Base-by-base conservation (phyloP, 1,140 invertebrate species). In the Tenebrio molitor region DNA sequence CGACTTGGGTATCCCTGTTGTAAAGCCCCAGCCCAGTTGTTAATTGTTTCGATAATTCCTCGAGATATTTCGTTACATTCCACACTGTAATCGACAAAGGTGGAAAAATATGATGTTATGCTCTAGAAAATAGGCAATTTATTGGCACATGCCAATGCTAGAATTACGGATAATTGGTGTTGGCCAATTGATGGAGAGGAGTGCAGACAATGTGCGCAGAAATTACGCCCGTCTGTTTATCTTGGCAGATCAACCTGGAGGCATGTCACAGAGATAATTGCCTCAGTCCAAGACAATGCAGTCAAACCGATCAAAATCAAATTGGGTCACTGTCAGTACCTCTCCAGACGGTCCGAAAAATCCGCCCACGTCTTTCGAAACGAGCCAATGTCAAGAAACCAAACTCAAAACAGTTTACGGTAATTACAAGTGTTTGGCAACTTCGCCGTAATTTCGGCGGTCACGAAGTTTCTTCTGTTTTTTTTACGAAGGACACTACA, bases 321-420 rank as follows among this genome's bases (percentile, higher is more conserved):
- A 50, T 16, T 4, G 19, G 44, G 44, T 50, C 44, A 50, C 44
- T 50, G 44, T 50, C 44, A 50, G 17, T 50, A 50, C n/a, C 44
- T 50, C 44, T 21, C 2, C 16, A 10, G 19, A 10, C 4, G 16
- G n/a, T 19, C n/a, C 2, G 21, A 50, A 29, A 25, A n/a, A 16
- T 29, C 50, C 50, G 23, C 50, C 50, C 14, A 25, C 50, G 12
- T 58, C 50, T 58, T 58, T 58, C 50, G 50, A 58, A 58, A 58
- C 15, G 29, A 14, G 10, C 44, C 44, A 50, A 50, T 50, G 44
- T 21, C 44, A 50, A 50, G 17, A 50, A 19, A 21, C 17, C 7
- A 50, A 50, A 19, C n/a, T 50, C 44, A 29, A 29, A 29, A 29
- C 6, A 15, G 50, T 58, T 14, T n/a, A n/a, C n/a, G 2, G 12